These are phyloP conservation scores for Podabrus alpinus DNA, from an alignment of 2,888 invertebrate genomes.

Conservation along the genomic window DNA sequence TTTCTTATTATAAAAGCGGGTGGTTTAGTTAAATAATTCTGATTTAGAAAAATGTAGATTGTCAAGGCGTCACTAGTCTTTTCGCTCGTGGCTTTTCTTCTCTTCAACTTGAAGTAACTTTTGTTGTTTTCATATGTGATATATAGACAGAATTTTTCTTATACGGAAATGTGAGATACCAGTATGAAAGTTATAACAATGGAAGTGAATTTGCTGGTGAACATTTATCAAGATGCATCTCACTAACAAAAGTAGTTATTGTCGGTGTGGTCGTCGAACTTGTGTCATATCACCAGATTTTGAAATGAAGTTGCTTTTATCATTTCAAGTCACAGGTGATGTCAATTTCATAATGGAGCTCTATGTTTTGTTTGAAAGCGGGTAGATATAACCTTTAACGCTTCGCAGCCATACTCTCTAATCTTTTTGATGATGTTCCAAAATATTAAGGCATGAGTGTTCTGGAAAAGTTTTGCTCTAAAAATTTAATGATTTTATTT, in stretches of 20 bases:
- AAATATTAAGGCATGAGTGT: conserved; percentile 21
- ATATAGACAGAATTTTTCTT: conserved; percentile 14
- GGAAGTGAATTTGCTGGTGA: conserved; percentile 4
- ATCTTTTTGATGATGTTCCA: conserved; percentile 12
- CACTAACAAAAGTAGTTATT: conserved; percentile 13
- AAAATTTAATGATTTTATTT: conserved; percentile 48
- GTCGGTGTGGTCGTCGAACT: conserved; percentile 8
- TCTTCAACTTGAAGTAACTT: conserved; percentile 7
- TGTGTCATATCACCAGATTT: not conserved
- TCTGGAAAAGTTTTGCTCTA: conserved; percentile 40
- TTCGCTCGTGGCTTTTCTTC: not conserved
- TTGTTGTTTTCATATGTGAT: conserved; percentile 13
- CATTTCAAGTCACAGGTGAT: conserved; percentile 17
- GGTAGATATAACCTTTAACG: conserved; percentile 2
- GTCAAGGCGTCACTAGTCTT: not conserved
- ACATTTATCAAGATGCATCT: conserved; percentile 12
- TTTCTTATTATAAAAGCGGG: not conserved
- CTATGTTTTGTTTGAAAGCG: conserved; percentile 11
- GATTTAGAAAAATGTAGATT: not conserved
- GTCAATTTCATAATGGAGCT: conserved; percentile 24
- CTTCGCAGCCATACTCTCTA: not conserved
- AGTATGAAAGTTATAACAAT: conserved; percentile 6
- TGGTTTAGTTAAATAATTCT: not conserved
- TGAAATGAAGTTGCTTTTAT: conserved; percentile 8
- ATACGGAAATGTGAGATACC: conserved; percentile 6